Evolutionary conservation across 2,113 vertebrate genomes (phyloP).

Genomic region (Ochotona curzoniae): DNA sequence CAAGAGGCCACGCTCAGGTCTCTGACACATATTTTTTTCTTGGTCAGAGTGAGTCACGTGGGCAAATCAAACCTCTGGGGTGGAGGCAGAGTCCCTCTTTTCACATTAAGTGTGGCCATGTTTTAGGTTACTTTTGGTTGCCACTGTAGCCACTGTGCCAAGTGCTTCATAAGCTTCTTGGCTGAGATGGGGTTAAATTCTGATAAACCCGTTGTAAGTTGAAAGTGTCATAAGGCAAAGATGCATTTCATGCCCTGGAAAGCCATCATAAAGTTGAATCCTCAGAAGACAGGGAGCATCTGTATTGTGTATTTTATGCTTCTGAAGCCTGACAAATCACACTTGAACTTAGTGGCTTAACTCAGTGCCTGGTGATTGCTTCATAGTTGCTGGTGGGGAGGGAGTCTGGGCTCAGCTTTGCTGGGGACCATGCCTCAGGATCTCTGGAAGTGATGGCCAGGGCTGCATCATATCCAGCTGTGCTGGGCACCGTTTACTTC

Average conservation of each 20-base stretch:
- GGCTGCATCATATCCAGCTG: not conserved
- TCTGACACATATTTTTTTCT: not conserved
- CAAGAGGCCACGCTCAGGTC: too few relatives aligned
- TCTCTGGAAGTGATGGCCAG: not conserved
- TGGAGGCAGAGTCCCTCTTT: not conserved
- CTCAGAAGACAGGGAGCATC: not conserved
- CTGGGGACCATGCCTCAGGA: not conserved
- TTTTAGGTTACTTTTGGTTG: not conserved
- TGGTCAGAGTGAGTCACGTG: not conserved
- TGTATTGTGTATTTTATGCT: not conserved
- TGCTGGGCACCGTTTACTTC: not conserved
- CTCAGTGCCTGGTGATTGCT: not conserved
- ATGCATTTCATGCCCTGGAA: not conserved
- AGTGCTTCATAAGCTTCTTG: not conserved
- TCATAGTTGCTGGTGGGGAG: not conserved
- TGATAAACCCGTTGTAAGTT: not conserved
- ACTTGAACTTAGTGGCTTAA: not conserved
- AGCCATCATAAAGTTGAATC: not conserved
- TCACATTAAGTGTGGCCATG: not conserved
- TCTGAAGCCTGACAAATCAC: not conserved
- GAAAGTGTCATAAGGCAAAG: not conserved
- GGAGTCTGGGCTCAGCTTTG: not conserved
- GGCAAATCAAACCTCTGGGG: not conserved
- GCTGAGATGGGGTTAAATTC: not conserved
- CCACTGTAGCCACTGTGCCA: not conserved